A percentile compares a stretch with the other conserved stretches of the same genome.
phyloP scores from a whole-genome alignment of 2,797 vertebrate genomes.

The Anomalospiza imberbis region DNA sequence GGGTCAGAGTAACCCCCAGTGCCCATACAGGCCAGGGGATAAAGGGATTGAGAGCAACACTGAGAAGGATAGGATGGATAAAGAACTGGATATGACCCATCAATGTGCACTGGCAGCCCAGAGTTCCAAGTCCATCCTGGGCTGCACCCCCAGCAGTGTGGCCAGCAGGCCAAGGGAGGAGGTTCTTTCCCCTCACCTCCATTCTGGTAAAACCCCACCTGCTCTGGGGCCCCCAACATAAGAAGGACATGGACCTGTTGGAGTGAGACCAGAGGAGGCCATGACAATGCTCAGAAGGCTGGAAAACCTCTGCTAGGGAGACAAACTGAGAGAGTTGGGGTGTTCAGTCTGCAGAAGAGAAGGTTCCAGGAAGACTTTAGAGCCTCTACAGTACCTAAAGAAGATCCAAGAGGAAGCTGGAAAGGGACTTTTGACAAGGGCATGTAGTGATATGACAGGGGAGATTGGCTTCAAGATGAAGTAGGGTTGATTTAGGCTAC shows the following conservation, averaged over 20 bases:
- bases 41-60: neutral
- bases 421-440: neutral
- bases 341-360: neutral
- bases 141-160: neutral
- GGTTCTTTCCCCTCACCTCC: neutral
- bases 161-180: neutral
- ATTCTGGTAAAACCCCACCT: neutral
- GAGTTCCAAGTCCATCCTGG: neutral
- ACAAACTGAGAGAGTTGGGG: neutral
- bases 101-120: neutral
- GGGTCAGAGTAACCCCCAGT: neutral
- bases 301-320: neutral
- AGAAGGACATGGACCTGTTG: neutral
- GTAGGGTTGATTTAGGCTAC: neutral
- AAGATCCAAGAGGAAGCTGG: neutral
- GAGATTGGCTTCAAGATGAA: neutral
- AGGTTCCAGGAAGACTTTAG: neutral
- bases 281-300: neutral
- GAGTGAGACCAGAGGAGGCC: neutral
- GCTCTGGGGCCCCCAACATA: neutral
- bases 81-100: neutral
- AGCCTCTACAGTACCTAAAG: neutral
- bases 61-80: neutral
- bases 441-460: neutral
- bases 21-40: neutral